Percentiles rank a stretch among this genome's conserved stretches.
Conservation (phyloP, 2,888 invertebrate species). For the Phyllotreta striolata region DNA sequence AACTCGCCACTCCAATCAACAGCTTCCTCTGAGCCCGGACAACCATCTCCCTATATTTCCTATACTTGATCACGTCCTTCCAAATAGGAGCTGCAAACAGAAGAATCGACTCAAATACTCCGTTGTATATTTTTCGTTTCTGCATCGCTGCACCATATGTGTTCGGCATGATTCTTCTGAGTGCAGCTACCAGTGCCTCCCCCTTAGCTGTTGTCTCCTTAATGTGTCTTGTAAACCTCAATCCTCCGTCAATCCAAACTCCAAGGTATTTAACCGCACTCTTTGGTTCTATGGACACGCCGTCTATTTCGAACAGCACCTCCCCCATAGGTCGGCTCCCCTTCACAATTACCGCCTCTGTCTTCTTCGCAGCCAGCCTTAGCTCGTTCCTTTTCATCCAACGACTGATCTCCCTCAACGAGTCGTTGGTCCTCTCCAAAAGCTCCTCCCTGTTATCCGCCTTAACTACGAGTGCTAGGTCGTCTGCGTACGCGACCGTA, state of each 20-base stretch:
- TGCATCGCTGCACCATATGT: background rate
- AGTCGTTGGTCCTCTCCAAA: background rate
- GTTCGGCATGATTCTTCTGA: background rate
- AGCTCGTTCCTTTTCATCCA: background rate
- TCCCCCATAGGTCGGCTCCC: background rate
- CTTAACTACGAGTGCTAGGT: background rate
- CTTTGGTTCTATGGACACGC: background rate
- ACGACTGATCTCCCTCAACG: background rate
- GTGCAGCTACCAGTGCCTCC: background rate
- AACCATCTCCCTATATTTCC: constrained; percentile 26
- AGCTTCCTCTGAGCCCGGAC: constrained; percentile 21
- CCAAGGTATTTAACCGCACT: background rate
- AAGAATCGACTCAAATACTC: background rate
- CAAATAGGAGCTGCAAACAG: background rate
- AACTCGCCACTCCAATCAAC: constrained; percentile 18
- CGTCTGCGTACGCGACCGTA: background rate
- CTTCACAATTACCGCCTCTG: background rate
- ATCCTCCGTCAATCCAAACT: background rate
- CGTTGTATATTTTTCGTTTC: background rate
- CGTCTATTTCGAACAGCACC: background rate
- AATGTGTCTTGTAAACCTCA: background rate
- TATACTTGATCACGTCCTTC: background rate
- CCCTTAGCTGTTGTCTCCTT: background rate
- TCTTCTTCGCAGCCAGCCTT: background rate
- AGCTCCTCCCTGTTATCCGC: background rate